Evolutionary conservation across 30 jellyfish, hydroid and myxozoan genomes (phyloP).

Genomic region (Chrysaora quinquecirrha): DNA sequence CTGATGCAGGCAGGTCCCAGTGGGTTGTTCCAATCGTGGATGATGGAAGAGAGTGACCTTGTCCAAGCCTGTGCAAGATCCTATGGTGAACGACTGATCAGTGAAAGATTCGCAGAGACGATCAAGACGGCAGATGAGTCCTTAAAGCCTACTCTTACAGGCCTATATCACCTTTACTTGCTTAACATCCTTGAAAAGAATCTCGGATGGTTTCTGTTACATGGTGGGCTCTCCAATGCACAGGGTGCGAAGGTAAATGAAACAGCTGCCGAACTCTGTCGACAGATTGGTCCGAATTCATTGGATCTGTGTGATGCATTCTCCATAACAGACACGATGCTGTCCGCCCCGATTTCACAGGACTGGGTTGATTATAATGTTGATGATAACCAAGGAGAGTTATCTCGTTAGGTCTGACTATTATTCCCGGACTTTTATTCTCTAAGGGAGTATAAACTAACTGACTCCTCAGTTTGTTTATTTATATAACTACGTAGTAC

Average conservation of each 20-base stretch:
- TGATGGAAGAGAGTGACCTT: conserved; percentile 86
- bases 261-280: conserved; percentile 65
- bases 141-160: conserved; percentile 55
- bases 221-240: conserved; percentile 66
- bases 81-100: conserved; percentile 84
- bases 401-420: no score
- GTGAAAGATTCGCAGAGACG: conserved; percentile 68
- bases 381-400: conserved; percentile 90
- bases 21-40: conserved; percentile 83
- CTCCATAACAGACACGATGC: conserved; percentile 84
- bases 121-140: conserved; percentile 71
- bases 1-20: conserved; percentile 77
- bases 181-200: conserved; percentile 60
- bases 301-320: conserved; percentile 83
- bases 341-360: conserved; percentile 91
- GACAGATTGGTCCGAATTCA: conserved; percentile 77
- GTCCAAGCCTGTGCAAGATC: conserved; percentile 85
- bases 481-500: no score
- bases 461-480: no score
- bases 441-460: no score
- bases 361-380: conserved; percentile 92
- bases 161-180: conserved; percentile 65
- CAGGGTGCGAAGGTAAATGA: conserved; percentile 57
- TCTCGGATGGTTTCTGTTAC: conserved; percentile 82
- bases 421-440: no score